Evolutionary conservation across 2,888 invertebrate genomes (phyloP).

Genomic region (Lasioglossum pauxillum): DNA sequence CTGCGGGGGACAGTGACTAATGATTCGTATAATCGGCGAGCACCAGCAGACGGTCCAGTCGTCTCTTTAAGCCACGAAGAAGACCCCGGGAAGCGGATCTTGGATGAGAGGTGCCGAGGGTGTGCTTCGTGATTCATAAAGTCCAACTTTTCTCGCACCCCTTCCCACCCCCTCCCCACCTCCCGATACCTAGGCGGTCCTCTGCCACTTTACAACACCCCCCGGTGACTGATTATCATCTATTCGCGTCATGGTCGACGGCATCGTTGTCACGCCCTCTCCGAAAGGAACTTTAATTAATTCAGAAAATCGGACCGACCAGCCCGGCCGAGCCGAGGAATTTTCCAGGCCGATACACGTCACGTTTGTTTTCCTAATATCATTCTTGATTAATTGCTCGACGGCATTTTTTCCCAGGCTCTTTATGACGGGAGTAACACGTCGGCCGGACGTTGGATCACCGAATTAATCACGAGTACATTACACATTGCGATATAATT

Average conservation of each 20-base stretch:
- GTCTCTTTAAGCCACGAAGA: conserved; percentile 70
- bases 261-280: not conserved
- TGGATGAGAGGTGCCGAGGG: conserved; percentile 56
- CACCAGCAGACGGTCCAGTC: conserved; percentile 64
- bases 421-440: conserved; percentile 5
- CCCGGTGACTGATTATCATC: conserved; percentile 66
- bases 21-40: conserved; percentile 72
- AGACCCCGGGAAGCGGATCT: conserved; percentile 53
- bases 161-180: not conserved
- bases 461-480: conserved; percentile 12
- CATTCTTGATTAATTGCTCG: conserved; percentile 1
- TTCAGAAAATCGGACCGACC: not conserved
- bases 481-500: not conserved
- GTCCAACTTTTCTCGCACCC: conserved; percentile 66
- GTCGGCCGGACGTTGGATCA: not conserved
- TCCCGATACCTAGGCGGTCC: conserved; percentile 33
- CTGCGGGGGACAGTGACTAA: conserved; percentile 80
- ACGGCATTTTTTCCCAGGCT: not conserved
- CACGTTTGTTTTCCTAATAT: conserved; percentile 4
- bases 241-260: not conserved
- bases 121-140: conserved; percentile 71
- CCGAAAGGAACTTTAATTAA: conserved; percentile 33
- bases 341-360: conserved; percentile 8
- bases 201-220: conserved; percentile 37
- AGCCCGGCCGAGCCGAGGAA: not conserved